These are phyloP conservation scores for Rhinichthys osculus DNA, from an alignment of 2,797 vertebrate species.

Conservation along the genomic window DNA sequence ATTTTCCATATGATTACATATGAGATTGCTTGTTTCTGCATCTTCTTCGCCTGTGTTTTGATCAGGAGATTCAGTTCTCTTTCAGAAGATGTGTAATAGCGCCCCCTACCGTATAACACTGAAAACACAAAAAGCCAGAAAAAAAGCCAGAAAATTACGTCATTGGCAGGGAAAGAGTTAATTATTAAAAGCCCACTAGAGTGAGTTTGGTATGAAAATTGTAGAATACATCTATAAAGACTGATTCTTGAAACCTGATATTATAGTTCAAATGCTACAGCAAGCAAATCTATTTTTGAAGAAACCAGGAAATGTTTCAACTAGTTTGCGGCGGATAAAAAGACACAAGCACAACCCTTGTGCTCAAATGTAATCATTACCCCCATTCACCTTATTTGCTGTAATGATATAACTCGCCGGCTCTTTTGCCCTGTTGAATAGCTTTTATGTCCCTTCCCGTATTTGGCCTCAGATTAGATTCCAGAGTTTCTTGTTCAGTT, in stretches of 20 bases:
- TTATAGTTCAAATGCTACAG: not conserved
- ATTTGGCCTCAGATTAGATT: slow-evolving; percentile 20
- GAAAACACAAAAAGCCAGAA: too few relatives aligned
- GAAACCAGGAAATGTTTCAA: not conserved
- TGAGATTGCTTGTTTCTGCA: too few relatives aligned
- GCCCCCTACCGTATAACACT: too few relatives aligned
- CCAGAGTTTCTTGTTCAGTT: not conserved
- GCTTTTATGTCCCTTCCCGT: not conserved
- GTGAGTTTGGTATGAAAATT: not conserved
- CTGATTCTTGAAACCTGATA: not conserved
- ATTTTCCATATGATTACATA: too few relatives aligned
- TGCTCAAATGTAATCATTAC: slow-evolving; percentile 13
- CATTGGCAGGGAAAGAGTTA: too few relatives aligned
- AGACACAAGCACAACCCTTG: not conserved
- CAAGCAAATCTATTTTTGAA: slow-evolving; percentile 11
- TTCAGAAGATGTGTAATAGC: too few relatives aligned
- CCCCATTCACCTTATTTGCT: not conserved
- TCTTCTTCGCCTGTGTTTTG: too few relatives aligned
- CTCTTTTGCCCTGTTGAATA: not conserved
- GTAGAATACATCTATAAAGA: not conserved
- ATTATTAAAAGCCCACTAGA: not conserved
- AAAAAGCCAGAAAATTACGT: too few relatives aligned
- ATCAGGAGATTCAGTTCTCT: too few relatives aligned
- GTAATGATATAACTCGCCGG: not conserved
- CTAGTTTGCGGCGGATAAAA: not conserved